A percentile compares a stretch with the other conserved stretches of the same genome.
Conservation (phyloP, 2,888 invertebrate species). For the Nephrotoma appendiculata region DNA sequence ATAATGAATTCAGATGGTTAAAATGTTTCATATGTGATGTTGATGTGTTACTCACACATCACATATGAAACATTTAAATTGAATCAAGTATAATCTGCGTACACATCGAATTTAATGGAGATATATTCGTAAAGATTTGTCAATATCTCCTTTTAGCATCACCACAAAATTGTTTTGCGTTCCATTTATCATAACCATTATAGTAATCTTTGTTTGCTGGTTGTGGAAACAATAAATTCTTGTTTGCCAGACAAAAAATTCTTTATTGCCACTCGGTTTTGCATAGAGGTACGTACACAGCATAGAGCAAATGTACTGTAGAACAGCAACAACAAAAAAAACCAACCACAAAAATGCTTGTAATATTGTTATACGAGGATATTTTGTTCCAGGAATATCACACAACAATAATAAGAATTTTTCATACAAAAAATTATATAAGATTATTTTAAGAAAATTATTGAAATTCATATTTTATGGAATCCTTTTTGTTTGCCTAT, state of each 20-base stretch:
- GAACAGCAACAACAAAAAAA: not conserved
- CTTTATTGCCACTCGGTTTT: not conserved
- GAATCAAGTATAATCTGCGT: not conserved
- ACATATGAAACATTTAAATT: not conserved
- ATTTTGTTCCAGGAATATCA: not conserved
- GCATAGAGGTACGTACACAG: not conserved
- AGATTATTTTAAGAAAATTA: not conserved
- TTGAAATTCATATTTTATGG: not conserved
- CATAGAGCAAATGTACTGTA: not conserved
- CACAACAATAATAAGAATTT: not conserved
- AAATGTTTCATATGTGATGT: too few species aligned
- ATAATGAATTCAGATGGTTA: too few species aligned
- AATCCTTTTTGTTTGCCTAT: not conserved
- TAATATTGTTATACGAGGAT: not conserved
- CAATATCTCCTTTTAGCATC: not conserved
- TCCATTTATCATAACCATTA: not conserved
- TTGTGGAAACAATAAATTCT: not conserved
- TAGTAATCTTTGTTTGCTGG: not conserved
- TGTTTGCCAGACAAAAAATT: not conserved
- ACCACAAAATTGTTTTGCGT: not conserved
- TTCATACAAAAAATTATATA: not conserved
- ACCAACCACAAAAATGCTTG: not conserved
- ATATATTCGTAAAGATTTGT: not conserved
- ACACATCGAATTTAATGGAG: not conserved
- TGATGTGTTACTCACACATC: too few species aligned